Evolutionary conservation across 2,888 invertebrate species (phyloP), one percentile per base, ranked within the genome.

Genomic region (Yponomeuta plumbellus): DNA sequence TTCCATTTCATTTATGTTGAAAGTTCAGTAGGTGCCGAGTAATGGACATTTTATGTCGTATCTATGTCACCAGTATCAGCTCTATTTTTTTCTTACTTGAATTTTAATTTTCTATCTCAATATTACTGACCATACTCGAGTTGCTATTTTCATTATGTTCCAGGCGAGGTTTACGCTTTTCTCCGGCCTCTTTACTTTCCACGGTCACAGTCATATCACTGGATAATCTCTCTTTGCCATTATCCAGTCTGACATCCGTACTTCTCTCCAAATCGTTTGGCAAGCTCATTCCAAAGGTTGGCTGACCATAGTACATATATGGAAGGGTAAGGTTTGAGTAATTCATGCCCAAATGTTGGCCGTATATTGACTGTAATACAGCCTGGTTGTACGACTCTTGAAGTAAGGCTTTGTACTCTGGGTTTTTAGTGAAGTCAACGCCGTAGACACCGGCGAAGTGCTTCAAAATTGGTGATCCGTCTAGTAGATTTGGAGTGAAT

Each of bases 361-460:
- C 91, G 64, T 92, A 92, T 0, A 92, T 70, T 0, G 91, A 91
- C 68, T 92, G 92, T 20, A 92, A 71, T 0, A 92, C 90, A 0
- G 92, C 91, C 71, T 90, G 90, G 65, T 91, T 91, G 64, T 92
- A 91, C 0, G 91, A 92, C 63, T 92, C 91, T 74, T 91, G 92
- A 56, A 92, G 72, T 11, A 92, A 70, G 0, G 88, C 81, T 72
- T 92, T 92, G 69, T 92, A 91, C 67, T 91, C 89, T 0, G 90
- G 91, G 71, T 90, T 89, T 69, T 91, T 91, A 0, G 83, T 84
- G 63, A 92, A 91, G 70, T 91, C 91, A 0, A 91, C 89, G 0
- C 91, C 91, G 61, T 92, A 92, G 0, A 91, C 86, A 0, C 92
- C 92, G 1, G 91, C 89, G 66, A 92, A 91, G 67, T 92, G 92